Conservation (phyloP, 2,888 invertebrate genomes). For the Cheilosia vernalis region DNA sequence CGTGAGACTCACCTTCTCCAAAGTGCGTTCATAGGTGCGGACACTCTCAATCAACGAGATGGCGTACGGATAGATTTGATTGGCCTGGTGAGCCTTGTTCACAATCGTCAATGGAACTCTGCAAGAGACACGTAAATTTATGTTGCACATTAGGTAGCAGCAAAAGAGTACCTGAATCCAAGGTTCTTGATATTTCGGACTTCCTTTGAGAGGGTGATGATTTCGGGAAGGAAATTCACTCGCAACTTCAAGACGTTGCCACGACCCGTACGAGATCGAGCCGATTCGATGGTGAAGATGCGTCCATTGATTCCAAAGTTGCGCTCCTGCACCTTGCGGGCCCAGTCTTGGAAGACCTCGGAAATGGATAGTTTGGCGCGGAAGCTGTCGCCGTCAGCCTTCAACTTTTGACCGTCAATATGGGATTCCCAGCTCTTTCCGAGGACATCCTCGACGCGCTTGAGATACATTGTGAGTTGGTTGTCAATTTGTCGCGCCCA, state of each 20-base stretch:
- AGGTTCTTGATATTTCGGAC: constrained; percentile 97
- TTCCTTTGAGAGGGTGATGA: constrained; percentile 99
- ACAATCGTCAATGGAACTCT: constrained; percentile 98
- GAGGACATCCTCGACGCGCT: constrained; percentile 98
- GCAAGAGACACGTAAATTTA: constrained; percentile 77
- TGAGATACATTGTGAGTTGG: constrained; percentile 97
- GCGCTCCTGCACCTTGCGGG: constrained; percentile 95
- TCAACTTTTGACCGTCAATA: constrained; percentile 98
- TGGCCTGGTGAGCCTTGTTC: constrained; percentile 99
- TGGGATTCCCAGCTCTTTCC: constrained; percentile 99
- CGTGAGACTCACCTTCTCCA: constrained; percentile 92
- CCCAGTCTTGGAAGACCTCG: constrained; percentile 99
- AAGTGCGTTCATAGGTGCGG: constrained; percentile 97
- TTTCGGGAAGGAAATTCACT: constrained; percentile 98
- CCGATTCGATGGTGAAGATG: constrained; percentile 96
- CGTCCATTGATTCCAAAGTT: constrained; percentile 97
- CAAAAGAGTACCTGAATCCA: constrained; percentile 88
- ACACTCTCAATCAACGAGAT: constrained; percentile 99
- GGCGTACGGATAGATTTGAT: constrained; percentile 99
- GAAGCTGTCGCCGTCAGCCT: constrained; percentile 99
- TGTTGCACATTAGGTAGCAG: constrained; percentile 83
- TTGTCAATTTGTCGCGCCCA: constrained; percentile 99
- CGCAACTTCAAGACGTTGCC: constrained; percentile 94
- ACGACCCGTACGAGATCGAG: constrained; percentile 89
- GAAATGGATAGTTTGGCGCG: constrained; percentile 97